Evolutionary conservation across 2,888 invertebrate species (phyloP), one percentile per base, ranked within the genome.

Genomic region (Lithosia quadra): DNA sequence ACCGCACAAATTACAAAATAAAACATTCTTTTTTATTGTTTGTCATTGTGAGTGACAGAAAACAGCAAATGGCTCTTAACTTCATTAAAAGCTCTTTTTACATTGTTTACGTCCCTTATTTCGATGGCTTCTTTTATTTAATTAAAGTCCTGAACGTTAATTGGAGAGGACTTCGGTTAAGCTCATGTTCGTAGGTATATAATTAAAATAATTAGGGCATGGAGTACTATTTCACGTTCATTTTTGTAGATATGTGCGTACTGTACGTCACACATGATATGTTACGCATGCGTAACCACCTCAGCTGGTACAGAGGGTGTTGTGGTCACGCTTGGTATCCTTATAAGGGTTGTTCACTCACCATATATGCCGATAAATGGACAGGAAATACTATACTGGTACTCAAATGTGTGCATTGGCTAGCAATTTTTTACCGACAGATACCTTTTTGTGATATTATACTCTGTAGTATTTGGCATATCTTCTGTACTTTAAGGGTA

Each of bases 271-370:
- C 43, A 55, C n/a, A 21, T 55, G 33, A 43, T 43, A 39, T 36
- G 33, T 49, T 58, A 28, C 58, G 65, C 15, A 33, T 58, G 65
- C 15, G 60, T 60, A 7, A 18, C 57, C 7, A 28, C 15, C 24
- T 43, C 13, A 13, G 22, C 18, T n/a, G 18, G 9, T 49, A 22
- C 33, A 24, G 15, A 53, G 22, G 36, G 34, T 34, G n/a, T 49
- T 18, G 34, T 18, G 36, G 43, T 61, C 39, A 67, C 39, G 66
- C 55, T 55, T 43, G 61, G 15, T 39, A 5, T 8, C 10, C 8
- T 4, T 18, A 61, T 61, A 36, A 36, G 61, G 67, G 67, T 66
- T 49, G 34, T 62, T n/a, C 21, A 43, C 21, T 49, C 33, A 21
- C n/a, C 53, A 63, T 63, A 18, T 21, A 33, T 36, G 9, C 11